Conservation (phyloP, 2,797 vertebrate species). For the Clamator glandarius region DNA sequence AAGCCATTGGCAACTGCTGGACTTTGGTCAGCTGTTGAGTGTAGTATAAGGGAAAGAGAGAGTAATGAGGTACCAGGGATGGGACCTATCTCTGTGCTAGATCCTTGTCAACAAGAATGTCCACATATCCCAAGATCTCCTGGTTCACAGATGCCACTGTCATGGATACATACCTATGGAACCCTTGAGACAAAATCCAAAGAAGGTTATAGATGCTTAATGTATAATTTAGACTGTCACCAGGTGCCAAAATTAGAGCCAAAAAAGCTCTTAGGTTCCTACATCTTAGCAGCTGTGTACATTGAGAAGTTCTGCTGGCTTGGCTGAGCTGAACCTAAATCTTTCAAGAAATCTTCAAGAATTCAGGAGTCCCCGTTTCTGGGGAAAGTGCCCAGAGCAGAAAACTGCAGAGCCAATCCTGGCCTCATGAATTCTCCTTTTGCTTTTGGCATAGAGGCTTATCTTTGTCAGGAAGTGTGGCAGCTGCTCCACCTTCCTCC, state of each 20-base stretch:
- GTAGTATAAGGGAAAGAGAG: background rate
- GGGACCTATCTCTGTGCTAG: background rate
- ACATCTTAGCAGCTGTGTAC: conserved; percentile 38
- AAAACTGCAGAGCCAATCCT: background rate
- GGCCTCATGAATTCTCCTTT: background rate
- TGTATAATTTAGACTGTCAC: conserved; percentile 16
- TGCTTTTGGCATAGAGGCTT: background rate
- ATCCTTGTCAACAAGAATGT: background rate
- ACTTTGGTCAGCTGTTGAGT: background rate
- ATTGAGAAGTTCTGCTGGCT: conserved; percentile 19
- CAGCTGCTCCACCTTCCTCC: background rate
- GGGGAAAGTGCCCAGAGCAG: background rate
- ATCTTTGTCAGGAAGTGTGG: background rate
- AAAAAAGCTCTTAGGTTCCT: conserved; percentile 18
- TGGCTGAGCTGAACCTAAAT: background rate
- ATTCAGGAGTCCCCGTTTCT: background rate
- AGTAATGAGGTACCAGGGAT: background rate
- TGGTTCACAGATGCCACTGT: background rate
- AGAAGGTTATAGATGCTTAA: background rate
- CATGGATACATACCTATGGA: background rate
- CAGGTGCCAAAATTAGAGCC: conserved; percentile 8
- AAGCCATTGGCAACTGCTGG: background rate
- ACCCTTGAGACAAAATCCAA: background rate
- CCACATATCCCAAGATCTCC: background rate
- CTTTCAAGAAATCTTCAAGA: background rate